A percentile compares a stretch with the other conserved stretches of the same genome.
phyloP scores from a whole-genome alignment of 1,140 invertebrate genomes.

The Heliconius nattereri region DNA sequence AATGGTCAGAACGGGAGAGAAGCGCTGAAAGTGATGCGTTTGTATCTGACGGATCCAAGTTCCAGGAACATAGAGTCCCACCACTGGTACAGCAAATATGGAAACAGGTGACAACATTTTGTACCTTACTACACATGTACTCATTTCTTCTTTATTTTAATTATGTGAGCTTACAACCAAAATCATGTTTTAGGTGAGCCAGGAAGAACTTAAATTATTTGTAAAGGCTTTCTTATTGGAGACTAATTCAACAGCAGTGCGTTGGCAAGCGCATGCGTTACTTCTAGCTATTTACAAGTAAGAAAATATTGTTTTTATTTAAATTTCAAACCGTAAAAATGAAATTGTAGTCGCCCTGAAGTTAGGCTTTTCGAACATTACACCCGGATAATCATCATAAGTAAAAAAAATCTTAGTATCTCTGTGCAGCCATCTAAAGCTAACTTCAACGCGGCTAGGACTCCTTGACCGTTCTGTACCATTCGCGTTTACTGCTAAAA shows the following conservation, averaged over 20 bases:
- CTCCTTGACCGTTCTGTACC: too few relatives aligned
- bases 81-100: constrained; percentile 75
- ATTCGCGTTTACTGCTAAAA: too few relatives aligned
- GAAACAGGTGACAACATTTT: constrained; percentile 59
- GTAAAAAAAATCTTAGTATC: too few relatives aligned
- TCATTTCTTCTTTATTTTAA: not conserved
- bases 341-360: too few relatives aligned
- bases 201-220: constrained; percentile 85
- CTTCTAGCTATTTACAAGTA: constrained; percentile 92
- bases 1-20: constrained; percentile 71
- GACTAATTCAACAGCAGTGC: constrained; percentile 94
- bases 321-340: not conserved
- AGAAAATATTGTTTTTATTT: constrained; percentile 53
- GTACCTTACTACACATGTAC: not conserved
- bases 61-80: constrained; percentile 75
- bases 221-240: constrained; percentile 95
- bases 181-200: constrained; percentile 67
- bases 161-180: not conserved
- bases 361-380: too few relatives aligned
- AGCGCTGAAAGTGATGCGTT: constrained; percentile 77
- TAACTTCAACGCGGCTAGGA: too few relatives aligned
- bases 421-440: too few relatives aligned
- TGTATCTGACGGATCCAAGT: constrained; percentile 74
- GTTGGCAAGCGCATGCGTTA: constrained; percentile 97
- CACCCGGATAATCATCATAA: too few relatives aligned